phyloP scores from a whole-genome alignment of 2,797 vertebrate genomes.

The Otolemur crassicaudatus region DNA sequence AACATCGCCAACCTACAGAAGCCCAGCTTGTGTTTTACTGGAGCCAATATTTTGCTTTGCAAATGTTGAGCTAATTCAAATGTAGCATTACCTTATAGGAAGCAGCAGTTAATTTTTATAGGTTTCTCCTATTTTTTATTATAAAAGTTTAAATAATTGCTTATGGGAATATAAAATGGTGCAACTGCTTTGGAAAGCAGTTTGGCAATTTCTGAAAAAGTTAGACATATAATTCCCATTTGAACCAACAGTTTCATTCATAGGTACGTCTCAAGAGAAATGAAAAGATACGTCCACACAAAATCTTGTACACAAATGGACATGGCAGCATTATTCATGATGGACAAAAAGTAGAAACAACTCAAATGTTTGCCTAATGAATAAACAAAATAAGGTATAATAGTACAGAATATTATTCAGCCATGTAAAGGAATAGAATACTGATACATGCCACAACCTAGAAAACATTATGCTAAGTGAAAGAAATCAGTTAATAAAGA shows the following conservation, averaged over 20 bases:
- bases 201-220: not conserved
- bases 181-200: not conserved
- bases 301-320: not conserved
- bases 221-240: not conserved
- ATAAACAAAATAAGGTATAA: not conserved
- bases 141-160: slow-evolving; percentile 9
- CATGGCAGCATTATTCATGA: not conserved
- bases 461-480: not conserved
- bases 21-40: not conserved
- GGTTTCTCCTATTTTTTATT: not conserved
- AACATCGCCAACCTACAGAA: not conserved
- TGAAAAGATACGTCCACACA: not conserved
- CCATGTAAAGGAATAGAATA: not conserved
- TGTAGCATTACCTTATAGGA: not conserved
- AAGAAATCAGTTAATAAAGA: not conserved
- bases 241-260: not conserved
- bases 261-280: not conserved
- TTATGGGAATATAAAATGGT: not conserved
- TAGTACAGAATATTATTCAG: not conserved
- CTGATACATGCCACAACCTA: not conserved
- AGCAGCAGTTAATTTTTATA: not conserved
- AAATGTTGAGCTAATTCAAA: not conserved
- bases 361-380: not conserved
- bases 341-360: not conserved
- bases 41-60: not conserved